Conservation (phyloP, 1,140 invertebrate genomes). For the Macrosteles quadrilineatus region DNA sequence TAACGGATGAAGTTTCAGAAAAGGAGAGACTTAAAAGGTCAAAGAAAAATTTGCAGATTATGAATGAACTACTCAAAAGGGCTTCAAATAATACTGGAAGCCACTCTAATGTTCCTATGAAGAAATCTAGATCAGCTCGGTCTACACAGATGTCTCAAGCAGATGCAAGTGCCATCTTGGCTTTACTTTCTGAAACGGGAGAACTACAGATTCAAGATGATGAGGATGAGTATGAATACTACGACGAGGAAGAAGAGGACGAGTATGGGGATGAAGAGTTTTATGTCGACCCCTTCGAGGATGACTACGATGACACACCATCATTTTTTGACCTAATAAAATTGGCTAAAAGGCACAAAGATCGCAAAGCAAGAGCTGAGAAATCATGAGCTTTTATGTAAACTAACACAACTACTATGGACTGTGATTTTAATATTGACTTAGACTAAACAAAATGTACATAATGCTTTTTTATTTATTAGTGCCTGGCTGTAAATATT, state of each 20-base stretch:
- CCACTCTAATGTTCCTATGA: neutral
- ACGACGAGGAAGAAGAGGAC: conserved; percentile 6
- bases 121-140: neutral
- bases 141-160: neutral
- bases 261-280: neutral
- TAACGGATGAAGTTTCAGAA: neutral
- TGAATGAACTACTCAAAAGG: neutral
- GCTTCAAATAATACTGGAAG: neutral
- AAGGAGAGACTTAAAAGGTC: neutral
- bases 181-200: neutral
- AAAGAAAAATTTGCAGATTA: neutral
- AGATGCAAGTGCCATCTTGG: conserved; percentile 8
- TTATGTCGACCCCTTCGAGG: neutral
- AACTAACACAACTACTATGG: conserved; percentile 2
- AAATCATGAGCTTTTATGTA: neutral
- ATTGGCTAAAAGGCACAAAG: neutral
- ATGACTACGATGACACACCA: neutral
- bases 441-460: too few species aligned
- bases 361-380: neutral
- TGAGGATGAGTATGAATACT: neutral
- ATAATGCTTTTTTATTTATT: neutral
- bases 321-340: neutral
- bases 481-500: neutral
- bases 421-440: neutral
- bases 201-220: neutral